Conservation (phyloP, 2,888 invertebrate species). For the Dryadula phaetusa region DNA sequence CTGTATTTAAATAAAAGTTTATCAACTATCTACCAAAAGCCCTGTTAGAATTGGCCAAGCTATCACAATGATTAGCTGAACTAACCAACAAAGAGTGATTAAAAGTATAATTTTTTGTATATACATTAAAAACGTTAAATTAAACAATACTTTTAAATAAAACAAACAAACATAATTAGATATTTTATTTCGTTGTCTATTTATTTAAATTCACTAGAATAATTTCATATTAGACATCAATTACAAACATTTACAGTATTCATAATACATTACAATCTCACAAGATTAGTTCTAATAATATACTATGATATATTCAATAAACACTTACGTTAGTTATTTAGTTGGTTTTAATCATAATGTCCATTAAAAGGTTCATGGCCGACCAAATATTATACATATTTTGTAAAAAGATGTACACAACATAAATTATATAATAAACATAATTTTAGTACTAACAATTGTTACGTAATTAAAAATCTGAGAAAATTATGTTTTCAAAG, state of each 20-base stretch:
- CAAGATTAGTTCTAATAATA: conserved; percentile 31
- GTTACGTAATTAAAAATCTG: no score
- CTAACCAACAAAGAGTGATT: no score
- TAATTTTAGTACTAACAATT: neutral
- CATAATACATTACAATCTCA: conserved; percentile 32
- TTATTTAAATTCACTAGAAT: conserved; percentile 37
- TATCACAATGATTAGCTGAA: no score
- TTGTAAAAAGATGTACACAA: neutral
- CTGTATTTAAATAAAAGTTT: no score
- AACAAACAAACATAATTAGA: conserved; percentile 31
- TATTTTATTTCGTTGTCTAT: conserved; percentile 48
- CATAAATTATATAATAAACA: neutral
- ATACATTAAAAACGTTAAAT: no score
- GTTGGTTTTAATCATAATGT: neutral
- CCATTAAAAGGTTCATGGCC: neutral
- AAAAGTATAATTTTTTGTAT: no score
- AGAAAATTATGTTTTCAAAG: no score
- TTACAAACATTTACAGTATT: conserved; percentile 35
- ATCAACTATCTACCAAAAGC: no score
- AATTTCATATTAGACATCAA: conserved; percentile 39
- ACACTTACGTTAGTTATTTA: conserved; percentile 18
- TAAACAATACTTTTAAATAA: no score
- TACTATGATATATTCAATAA: conserved; percentile 31
- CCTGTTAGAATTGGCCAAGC: no score
- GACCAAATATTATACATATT: neutral